Evolutionary conservation across 2,113 vertebrate species (phyloP).

Genomic region (Oplegnathus fasciatus): DNA sequence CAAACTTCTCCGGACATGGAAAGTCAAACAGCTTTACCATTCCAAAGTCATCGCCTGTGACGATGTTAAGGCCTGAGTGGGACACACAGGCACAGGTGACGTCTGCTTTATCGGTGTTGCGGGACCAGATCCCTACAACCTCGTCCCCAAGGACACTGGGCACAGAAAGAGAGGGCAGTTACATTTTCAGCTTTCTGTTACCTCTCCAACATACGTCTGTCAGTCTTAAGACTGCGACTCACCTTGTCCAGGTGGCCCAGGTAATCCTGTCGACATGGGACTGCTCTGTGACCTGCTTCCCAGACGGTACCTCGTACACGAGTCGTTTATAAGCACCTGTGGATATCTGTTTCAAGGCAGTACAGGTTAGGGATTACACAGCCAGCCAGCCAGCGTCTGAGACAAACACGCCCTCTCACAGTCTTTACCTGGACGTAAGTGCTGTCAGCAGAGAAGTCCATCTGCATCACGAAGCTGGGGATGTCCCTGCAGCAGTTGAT

Average conservation of each 20-base stretch:
- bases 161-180: slow-evolving; percentile 8
- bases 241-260: slow-evolving; percentile 99
- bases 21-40: slow-evolving; percentile 99
- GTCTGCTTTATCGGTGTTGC: slow-evolving; percentile 95
- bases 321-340: slow-evolving; percentile 97
- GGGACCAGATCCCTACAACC: slow-evolving; percentile 97
- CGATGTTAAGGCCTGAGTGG: slow-evolving; percentile 96
- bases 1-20: slow-evolving; percentile 98
- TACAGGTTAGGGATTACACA: slow-evolving; percentile 11
- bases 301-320: slow-evolving; percentile 98
- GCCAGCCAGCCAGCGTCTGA: not conserved
- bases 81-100: slow-evolving; percentile 97
- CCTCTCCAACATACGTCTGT: not conserved
- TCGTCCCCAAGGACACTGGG: slow-evolving; percentile 95
- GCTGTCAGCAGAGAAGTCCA: slow-evolving; percentile 97
- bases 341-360: slow-evolving; percentile 87
- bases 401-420: not conserved
- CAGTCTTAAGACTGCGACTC: slow-evolving; percentile 5
- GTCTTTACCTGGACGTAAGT: slow-evolving; percentile 89
- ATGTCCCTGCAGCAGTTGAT: slow-evolving; percentile 97
- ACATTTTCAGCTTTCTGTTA: not conserved
- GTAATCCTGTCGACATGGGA: slow-evolving; percentile 95
- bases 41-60: slow-evolving; percentile 97
- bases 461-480: slow-evolving; percentile 95
- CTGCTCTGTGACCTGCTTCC: slow-evolving; percentile 94